Evolutionary conservation across 1,140 invertebrate species (phyloP).

Genomic region (Lucilia sericata): DNA sequence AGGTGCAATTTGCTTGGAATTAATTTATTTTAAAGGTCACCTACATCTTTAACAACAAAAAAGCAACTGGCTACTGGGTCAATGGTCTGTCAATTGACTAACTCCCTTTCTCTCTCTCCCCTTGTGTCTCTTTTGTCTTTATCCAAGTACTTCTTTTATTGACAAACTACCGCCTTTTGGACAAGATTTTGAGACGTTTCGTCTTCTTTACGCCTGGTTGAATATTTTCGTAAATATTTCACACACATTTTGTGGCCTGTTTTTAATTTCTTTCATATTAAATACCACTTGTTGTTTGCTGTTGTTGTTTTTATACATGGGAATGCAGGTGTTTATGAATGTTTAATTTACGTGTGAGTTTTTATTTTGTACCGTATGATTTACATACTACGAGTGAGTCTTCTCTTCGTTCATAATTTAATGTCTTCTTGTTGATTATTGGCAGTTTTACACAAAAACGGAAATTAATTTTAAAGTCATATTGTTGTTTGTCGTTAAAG

Average conservation of each 20-base stretch:
- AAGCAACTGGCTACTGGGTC: no score
- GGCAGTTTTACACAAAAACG: background rate
- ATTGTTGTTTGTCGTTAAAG: background rate
- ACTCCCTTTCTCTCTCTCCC: no score
- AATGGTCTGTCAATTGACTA: no score
- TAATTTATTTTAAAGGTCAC: no score
- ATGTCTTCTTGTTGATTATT: background rate
- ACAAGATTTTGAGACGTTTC: background rate
- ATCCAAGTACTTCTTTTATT: no score
- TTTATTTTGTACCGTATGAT: background rate
- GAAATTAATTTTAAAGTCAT: background rate
- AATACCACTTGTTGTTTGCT: no score
- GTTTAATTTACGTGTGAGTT: background rate
- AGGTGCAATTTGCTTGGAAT: no score
- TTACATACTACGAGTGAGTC: background rate
- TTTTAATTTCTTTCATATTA: background rate
- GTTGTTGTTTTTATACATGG: background rate
- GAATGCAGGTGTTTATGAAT: slow-evolving; percentile 6
- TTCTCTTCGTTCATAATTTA: background rate
- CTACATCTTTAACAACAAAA: no score
- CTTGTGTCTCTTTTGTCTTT: no score
- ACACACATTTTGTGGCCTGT: background rate
- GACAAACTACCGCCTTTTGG: no score
- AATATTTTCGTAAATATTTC: background rate
- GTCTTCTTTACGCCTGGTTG: background rate